These are phyloP conservation scores for Nematostella vectensis DNA, from an alignment of 92 coral and sea anemone genomes.

Conservation along the genomic window DNA sequence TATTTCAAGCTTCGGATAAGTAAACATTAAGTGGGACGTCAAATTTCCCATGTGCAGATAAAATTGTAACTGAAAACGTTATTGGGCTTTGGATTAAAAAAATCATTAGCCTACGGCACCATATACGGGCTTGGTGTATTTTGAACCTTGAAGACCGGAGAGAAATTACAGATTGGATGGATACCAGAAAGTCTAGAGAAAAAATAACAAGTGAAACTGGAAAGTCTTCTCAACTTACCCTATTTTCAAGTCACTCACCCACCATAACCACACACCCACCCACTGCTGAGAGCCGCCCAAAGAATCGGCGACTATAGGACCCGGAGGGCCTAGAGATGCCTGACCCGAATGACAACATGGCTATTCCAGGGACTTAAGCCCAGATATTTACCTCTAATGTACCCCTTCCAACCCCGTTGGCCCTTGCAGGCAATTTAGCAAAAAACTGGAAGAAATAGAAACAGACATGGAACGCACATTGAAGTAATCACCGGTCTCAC, in stretches of 20 bases:
- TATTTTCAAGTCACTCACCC: not conserved
- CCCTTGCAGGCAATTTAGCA: too few relatives aligned
- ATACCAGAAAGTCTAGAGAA: not conserved
- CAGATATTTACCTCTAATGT: too few relatives aligned
- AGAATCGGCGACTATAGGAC: too few relatives aligned
- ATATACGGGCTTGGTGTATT: conserved; percentile 1
- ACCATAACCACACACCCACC: too few relatives aligned
- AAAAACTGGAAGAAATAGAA: too few relatives aligned
- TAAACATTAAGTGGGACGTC: not conserved
- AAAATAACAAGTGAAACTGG: not conserved
- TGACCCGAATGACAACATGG: too few relatives aligned
- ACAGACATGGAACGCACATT: too few relatives aligned
- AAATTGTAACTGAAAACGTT: not conserved
- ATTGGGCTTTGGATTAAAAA: not conserved
- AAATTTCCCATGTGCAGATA: not conserved
- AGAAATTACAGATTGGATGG: not conserved
- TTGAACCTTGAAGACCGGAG: not conserved
- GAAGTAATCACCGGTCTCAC: too few relatives aligned
- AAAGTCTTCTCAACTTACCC: not conserved
- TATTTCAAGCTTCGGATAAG: not conserved
- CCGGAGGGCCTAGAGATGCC: too few relatives aligned
- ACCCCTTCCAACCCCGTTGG: too few relatives aligned
- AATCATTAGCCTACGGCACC: not conserved
- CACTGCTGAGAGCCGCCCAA: too few relatives aligned
- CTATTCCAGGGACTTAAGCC: too few relatives aligned